A percentile compares a stretch with the other conserved stretches of the same genome.
Evolutionary conservation across 2,113 vertebrate genomes (phyloP).

Genomic region (Tichodroma muraria): DNA sequence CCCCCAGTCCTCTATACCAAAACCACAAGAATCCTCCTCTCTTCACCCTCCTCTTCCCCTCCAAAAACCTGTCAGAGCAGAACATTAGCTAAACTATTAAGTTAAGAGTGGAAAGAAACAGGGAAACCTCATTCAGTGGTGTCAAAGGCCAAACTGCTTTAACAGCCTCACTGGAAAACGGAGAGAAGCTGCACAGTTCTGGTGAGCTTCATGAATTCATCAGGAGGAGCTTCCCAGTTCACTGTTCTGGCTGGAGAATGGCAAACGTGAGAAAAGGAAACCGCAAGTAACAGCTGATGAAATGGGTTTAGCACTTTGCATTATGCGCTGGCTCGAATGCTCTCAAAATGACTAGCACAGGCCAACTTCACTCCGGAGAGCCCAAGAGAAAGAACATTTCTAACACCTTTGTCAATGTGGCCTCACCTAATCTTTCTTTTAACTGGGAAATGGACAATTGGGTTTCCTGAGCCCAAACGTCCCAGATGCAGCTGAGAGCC

Average conservation of each 20-base stretch:
- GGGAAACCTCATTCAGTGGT: neutral
- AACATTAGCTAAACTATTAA: slow-evolving; percentile 3
- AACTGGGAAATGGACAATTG: neutral
- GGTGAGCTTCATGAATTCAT: neutral
- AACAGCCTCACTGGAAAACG: neutral
- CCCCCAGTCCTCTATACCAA: neutral
- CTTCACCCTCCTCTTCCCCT: neutral
- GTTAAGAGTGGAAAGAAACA: neutral
- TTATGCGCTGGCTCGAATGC: neutral
- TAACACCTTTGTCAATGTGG: neutral
- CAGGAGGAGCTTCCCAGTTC: neutral
- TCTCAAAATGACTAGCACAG: neutral
- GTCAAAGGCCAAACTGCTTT: slow-evolving; percentile 13
- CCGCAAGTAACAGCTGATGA: slow-evolving; percentile 22
- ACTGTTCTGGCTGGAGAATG: neutral
- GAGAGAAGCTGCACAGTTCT: neutral
- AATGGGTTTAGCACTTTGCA: slow-evolving; percentile 5
- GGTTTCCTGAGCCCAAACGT: neutral
- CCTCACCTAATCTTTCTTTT: neutral
- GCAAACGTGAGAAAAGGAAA: neutral
- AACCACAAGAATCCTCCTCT: neutral
- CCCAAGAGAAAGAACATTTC: neutral
- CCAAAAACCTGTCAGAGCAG: neutral
- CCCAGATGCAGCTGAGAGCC: neutral
- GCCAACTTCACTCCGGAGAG: neutral